Evolutionary conservation across 2,888 invertebrate genomes (phyloP).

Genomic region (Argynnis bischoffii): DNA sequence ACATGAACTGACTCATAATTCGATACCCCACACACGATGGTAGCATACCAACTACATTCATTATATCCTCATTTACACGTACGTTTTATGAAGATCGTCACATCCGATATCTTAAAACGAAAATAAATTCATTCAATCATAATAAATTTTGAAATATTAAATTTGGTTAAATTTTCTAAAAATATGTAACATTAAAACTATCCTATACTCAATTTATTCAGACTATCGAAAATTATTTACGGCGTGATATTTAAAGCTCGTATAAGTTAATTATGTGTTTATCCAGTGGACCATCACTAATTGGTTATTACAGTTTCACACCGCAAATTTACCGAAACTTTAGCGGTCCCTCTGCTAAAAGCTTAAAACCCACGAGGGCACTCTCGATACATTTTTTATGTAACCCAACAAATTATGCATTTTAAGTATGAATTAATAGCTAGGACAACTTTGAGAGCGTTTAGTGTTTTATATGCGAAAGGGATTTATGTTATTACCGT

Average conservation of each 20-base stretch:
- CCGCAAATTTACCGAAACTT: conserved; percentile 41
- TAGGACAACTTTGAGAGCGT: conserved; percentile 75
- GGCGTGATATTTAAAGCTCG: conserved; percentile 30
- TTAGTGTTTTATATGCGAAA: conserved; percentile 83
- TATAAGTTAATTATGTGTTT: conserved; percentile 40
- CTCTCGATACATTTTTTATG: conserved; percentile 29
- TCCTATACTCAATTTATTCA: neutral
- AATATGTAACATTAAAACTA: neutral
- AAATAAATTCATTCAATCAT: neutral
- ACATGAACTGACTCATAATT: conserved; percentile 56
- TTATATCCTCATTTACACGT: conserved; percentile 51
- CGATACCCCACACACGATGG: conserved; percentile 46
- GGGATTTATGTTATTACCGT: conserved; percentile 83
- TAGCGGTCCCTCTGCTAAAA: conserved; percentile 35
- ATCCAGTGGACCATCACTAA: conserved; percentile 39
- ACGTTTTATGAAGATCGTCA: conserved; percentile 48
- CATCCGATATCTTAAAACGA: neutral
- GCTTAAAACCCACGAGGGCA: conserved; percentile 30
- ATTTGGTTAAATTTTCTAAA: neutral
- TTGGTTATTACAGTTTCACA: conserved; percentile 42
- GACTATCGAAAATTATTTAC: conserved; percentile 22
- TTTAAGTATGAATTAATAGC: conserved; percentile 25
- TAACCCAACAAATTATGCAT: conserved; percentile 14
- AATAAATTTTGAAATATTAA: neutral
- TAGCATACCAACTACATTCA: conserved; percentile 61